A percentile compares a stretch with the other conserved stretches of the same genome.
These are phyloP conservation scores for Myotis lucifugus DNA, from an alignment of 2,113 vertebrate genomes.

Conservation along the genomic window DNA sequence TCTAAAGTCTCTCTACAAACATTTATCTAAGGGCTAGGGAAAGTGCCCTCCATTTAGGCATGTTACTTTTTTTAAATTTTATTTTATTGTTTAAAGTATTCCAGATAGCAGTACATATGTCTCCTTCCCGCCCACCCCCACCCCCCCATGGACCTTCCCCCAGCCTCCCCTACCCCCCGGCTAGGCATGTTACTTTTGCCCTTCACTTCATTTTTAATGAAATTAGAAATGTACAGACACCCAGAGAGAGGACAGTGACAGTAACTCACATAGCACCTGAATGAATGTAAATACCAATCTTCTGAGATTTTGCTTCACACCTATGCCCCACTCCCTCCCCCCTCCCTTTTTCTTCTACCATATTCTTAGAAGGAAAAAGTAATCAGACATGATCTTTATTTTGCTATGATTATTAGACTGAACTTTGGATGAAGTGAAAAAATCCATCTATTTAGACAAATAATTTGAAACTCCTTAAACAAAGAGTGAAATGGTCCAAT, in stretches of 20 bases:
- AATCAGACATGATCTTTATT: background rate
- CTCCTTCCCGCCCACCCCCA: too few species aligned
- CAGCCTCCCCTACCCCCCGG: too few species aligned
- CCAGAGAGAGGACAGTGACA: background rate
- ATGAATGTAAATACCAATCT: background rate
- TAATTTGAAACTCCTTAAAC: conserved; percentile 14
- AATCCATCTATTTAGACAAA: background rate
- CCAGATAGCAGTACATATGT: too few species aligned
- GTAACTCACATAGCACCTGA: background rate
- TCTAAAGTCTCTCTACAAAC: conserved; percentile 52
- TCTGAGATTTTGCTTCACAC: background rate
- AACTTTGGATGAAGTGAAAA: background rate
- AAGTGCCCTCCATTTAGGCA: conserved; percentile 47
- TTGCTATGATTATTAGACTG: background rate
- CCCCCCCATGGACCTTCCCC: too few species aligned
- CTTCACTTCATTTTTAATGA: conserved; percentile 42
- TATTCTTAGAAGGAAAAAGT: background rate
- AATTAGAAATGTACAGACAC: background rate
- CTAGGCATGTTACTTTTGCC: conserved; percentile 38
- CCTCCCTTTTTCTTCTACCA: background rate
- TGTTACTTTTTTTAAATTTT: too few species aligned
- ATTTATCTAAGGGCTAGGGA: conserved; percentile 45
- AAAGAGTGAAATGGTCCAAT: background rate
- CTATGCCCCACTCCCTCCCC: background rate
- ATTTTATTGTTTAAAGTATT: too few species aligned